Percentiles rank a stretch among this genome's conserved stretches.
Evolutionary conservation across 2,888 invertebrate genomes (phyloP).

Genomic region (Acrobasis suavella): DNA sequence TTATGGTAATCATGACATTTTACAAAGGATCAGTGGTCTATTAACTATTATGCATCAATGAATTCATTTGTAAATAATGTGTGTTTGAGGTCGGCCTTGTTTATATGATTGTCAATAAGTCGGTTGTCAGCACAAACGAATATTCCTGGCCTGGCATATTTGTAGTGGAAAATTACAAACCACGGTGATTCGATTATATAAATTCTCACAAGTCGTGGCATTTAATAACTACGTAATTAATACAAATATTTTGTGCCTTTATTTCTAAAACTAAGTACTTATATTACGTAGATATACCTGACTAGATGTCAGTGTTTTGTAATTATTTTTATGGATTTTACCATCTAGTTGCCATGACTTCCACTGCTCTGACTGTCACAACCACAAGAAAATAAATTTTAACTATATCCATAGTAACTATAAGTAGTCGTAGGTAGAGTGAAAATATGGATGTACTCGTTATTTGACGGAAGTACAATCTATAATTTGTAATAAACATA

Average conservation of each 20-base stretch:
- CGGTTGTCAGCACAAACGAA: slow-evolving; percentile 9
- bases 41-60: not conserved
- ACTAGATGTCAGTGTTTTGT: no score
- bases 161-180: slow-evolving; percentile 22
- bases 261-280: no score
- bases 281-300: no score
- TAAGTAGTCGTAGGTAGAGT: no score
- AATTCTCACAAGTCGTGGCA: not conserved
- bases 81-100: not conserved
- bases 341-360: no score
- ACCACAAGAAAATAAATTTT: no score
- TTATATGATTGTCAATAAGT: slow-evolving; percentile 9
- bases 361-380: no score
- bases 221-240: not conserved
- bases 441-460: no score
- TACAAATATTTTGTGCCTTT: not conserved
- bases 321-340: no score
- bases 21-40: not conserved
- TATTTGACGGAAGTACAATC: no score
- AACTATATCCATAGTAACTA: no score
- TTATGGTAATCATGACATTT: slow-evolving; percentile 2
- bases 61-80: not conserved
- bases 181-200: slow-evolving; percentile 5
- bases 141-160: slow-evolving; percentile 10
- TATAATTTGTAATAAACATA: no score